Evolutionary conservation across 2,113 vertebrate species (phyloP).

Genomic region (Tragelaphus scriptus): DNA sequence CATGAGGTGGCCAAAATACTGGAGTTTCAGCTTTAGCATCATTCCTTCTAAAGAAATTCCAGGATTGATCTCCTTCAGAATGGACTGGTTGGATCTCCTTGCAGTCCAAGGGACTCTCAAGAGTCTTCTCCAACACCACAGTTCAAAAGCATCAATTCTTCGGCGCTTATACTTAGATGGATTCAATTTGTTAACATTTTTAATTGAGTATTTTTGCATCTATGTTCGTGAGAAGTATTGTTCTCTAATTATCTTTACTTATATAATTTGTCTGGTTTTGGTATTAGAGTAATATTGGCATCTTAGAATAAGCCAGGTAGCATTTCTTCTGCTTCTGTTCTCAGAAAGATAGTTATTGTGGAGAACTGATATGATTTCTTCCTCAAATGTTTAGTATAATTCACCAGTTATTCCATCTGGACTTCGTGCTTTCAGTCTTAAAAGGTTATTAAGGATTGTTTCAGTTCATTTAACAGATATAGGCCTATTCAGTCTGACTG

Average conservation of each 20-base stretch:
- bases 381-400: not conserved
- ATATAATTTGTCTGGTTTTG: not conserved
- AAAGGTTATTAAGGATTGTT: not conserved
- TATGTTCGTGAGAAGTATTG: not conserved
- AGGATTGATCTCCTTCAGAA: too few relatives aligned
- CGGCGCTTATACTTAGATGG: not conserved
- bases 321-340: not conserved
- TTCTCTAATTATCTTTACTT: not conserved
- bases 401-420: not conserved
- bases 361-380: not conserved
- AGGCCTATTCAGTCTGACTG: not conserved
- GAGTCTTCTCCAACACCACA: too few relatives aligned
- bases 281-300: not conserved
- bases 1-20: too few relatives aligned
- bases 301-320: not conserved
- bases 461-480: not conserved
- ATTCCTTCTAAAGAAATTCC: too few relatives aligned
- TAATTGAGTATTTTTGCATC: not conserved
- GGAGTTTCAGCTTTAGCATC: too few relatives aligned
- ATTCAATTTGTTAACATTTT: not conserved
- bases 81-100: too few relatives aligned
- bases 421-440: not conserved
- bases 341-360: not conserved
- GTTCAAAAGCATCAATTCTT: too few relatives aligned
- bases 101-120: too few relatives aligned